Evolutionary conservation across 2,888 invertebrate species (phyloP), one percentile per base, ranked within the genome.

Genomic region (Perizoma flavofasciatum): DNA sequence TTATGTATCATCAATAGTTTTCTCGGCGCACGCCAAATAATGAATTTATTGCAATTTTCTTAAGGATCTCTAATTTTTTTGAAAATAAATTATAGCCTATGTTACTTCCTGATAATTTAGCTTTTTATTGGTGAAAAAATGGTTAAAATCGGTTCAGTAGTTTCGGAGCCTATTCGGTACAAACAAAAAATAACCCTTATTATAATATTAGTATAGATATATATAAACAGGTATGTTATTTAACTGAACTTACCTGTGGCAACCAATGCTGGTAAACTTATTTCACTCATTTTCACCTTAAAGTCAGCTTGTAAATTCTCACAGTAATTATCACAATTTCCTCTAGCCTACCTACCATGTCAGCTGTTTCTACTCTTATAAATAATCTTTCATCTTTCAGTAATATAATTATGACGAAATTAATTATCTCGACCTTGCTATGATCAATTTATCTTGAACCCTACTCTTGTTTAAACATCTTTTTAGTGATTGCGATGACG

Each of bases 261-360:
- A 4, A 66, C 75, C 22, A 79, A 67, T 6, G 71, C 68, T 0
- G 75, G 72, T 57, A 79, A 71, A 65, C 74, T 74, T 9, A 79
- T 54, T 51, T 77, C 79, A 77, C 79, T 80, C 79, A 80, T 80
- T 50, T 64, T 74, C 64, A 67, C 63, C 46, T 61, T 44, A 55
- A 6, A 37, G 9, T 40, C 4, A 7, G 9, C n/a, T 40, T 49
- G 50, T 59, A 45, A 51, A 56, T 44, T 48, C 40, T n/a, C 34
- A 37, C 41, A 44, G 46, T 45, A 44, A 34, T 6, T 34, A 35
- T 4, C 10, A 44, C 32, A 37, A 0, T 44, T 5, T 33, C 8
- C 9, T 9, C 7, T 11, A 33, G 41, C 11, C 41, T 43, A 11
- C 54, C 22, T 43, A 55, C 7, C 55, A 51, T 55, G 44, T 55